Percentiles rank a stretch among this genome's conserved stretches.
These are phyloP conservation scores for Marasmarcha lunaedactyla DNA, from an alignment of 2,888 invertebrate species.

Conservation along the genomic window DNA sequence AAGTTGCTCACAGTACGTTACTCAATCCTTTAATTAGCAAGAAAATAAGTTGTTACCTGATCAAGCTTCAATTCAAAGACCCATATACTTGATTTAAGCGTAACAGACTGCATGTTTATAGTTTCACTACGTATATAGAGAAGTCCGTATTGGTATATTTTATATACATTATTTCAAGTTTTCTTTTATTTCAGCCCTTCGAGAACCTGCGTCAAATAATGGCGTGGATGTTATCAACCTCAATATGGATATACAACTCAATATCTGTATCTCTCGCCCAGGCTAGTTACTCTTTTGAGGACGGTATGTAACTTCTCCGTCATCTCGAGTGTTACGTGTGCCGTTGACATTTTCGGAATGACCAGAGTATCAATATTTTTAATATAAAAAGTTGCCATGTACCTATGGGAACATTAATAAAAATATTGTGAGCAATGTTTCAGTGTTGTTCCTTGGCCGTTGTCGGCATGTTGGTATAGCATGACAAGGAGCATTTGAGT, in stretches of 20 bases:
- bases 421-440: conserved; percentile 15
- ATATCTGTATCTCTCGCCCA: conserved; percentile 58
- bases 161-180: no score
- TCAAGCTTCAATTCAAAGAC: no score
- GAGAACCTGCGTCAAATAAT: conserved; percentile 66
- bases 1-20: conserved; percentile 71
- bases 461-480: conserved; percentile 54
- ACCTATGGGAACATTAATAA: no score
- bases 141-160: no score
- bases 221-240: conserved; percentile 70
- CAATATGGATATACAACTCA: conserved; percentile 71
- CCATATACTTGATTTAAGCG: no score
- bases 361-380: no score
- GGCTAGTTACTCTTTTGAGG: conserved; percentile 52
- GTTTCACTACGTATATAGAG: no score
- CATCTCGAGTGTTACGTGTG: neutral
- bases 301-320: conserved; percentile 30
- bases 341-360: neutral
- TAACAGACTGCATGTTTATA: no score
- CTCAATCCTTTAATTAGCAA: conserved; percentile 2
- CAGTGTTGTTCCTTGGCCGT: conserved; percentile 37
- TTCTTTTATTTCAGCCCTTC: conserved; percentile 58
- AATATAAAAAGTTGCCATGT: no score
- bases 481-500: conserved; percentile 46
- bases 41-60: no score